Base-by-base conservation (phyloP, 2,888 invertebrate genomes). In the Athalia circularis region DNA sequence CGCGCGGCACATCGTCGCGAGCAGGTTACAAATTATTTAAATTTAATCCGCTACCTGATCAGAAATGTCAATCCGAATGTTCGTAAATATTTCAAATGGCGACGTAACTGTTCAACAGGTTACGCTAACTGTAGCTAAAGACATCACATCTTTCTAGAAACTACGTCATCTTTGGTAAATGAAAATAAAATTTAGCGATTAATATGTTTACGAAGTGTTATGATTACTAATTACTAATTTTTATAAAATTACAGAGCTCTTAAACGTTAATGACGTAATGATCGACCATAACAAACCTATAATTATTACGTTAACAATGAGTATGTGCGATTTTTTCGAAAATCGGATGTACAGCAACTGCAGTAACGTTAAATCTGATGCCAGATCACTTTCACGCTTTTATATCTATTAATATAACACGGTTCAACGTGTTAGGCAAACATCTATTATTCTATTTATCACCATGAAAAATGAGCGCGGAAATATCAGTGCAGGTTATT, bases 71-170 rank as follows among this genome's bases (percentile, higher is more conserved):
- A 70, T n/a, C 9, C 29, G 52, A 43, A 29, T 72, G 59, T 72
- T 72, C 59, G 57, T 72, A 45, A 43, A 72, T 52, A 59, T 72
- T 59, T 72, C 68, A 11, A 47, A 68, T 43, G 50, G 11, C 52
- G 52, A 68, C 68, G 68, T 68, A 68, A 68, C 68, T 68, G 68
- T 68, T 68, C 54, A 68, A 29, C 54, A 43, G 15, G 54, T 68
- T 68, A 68, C 52, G 68, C 29, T 68, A 29, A 7, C 68, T 48
- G 65, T 65, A 65, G 47, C 52, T 3, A 52, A 9, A 52, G 8
- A 52, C 11, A 52, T 11, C 8, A 52, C 11, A 52, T 11, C 7
- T 52, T 61, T n/a, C 61, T 6, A 6, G 13, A 54, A 54, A 43
- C 68, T 29, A 43, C 68, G 68, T 68, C 68, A 68, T 68, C 54